Conservation (phyloP, 2,888 invertebrate genomes). For the Endomychus coccineus region DNA sequence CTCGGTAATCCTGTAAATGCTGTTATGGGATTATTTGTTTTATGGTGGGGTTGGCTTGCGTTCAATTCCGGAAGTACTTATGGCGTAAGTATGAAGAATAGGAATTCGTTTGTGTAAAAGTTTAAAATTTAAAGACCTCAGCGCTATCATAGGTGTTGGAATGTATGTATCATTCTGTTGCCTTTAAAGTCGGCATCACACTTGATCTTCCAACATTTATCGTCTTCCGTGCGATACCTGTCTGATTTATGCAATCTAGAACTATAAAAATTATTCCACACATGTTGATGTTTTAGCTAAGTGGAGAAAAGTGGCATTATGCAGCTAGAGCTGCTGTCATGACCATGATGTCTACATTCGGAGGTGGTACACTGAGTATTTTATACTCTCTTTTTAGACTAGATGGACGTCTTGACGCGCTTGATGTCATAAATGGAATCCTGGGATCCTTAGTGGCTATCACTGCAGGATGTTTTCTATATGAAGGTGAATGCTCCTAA, state of each 20-base stretch:
- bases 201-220: no score
- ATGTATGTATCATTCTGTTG: no score
- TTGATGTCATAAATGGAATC: conserved; percentile 82
- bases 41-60: conserved; percentile 97
- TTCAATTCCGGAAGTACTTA: conserved; percentile 90
- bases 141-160: no score
- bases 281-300: conserved; percentile 45
- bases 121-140: no score
- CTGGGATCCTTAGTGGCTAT: conserved; percentile 81
- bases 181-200: no score
- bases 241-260: no score
- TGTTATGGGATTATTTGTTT: conserved; percentile 82
- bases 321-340: conserved; percentile 83
- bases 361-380: conserved; percentile 71
- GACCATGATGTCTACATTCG: conserved; percentile 87
- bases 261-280: no score
- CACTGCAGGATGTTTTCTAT: conserved; percentile 83
- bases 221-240: no score
- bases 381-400: conserved; percentile 57
- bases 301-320: conserved; percentile 84
- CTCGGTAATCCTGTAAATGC: conserved; percentile 86
- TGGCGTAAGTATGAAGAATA: no score
- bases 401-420: conserved; percentile 68
- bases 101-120: no score
- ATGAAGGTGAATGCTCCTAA: conserved; percentile 49